Base-by-base conservation (phyloP, 2,797 vertebrate genomes). In the Leptoclinus maculatus region DNA sequence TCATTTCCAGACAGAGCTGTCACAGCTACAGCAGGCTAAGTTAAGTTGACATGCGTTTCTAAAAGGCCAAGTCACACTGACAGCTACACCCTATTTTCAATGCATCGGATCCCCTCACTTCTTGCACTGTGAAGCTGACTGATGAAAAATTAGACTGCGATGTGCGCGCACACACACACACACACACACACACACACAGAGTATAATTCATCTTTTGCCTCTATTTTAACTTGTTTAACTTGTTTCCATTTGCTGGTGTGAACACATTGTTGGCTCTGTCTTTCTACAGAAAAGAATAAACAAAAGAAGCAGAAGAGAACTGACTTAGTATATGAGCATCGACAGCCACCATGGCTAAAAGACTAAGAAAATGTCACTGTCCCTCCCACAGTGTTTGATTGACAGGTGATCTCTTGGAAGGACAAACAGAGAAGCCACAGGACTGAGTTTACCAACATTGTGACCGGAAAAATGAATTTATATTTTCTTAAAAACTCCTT, bases 31-130 rank as follows among this genome's bases (percentile, higher is more conserved):
- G 68, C 66, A 1, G 66, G 57, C 68, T 82, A 71, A 85, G 57
- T 58, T 76, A 58, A 82, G 71, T 78, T 79, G 78, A 72, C 34
- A 49, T 56, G 70, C n/a, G 6, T 74, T 73, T 83, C 71, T 79
- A 71, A 87, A 79, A 82, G 76, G 64, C 79, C 80, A 78, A 78
- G 74, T 66, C 66, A n/a, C 23, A 70, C 34, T 81, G 86, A 85
- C 84, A 83, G 81, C 62, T 72, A 67, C 82, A 88, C 51, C 41
- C 54, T 73, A 25, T 83, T 83, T 82, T 59, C 71, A 75, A 87
- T 49, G 43, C 62, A 66, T 78, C 59, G 77, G 41, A 74, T 78
- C 64, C 78, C 68, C 62, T 84, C 68, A 51, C 56, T 77, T 74
- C 71, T 58, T 81, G 53, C 53, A 69, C 39, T 43, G 32, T 39